Evolutionary conservation across 2,113 vertebrate species (phyloP).

Genomic region (Asarcornis scutulata): DNA sequence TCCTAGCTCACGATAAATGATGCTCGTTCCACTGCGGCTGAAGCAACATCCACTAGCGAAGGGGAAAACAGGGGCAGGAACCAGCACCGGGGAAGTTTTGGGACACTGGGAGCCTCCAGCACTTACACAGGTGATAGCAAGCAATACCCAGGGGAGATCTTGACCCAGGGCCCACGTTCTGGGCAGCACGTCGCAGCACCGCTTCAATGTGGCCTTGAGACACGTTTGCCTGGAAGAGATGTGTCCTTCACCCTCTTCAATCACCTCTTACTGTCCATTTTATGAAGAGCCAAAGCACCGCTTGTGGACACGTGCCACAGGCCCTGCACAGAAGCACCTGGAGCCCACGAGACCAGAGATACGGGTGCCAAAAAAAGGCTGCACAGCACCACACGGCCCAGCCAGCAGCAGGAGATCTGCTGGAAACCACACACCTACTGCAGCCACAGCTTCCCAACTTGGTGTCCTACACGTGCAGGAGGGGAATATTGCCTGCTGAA

Average conservation of each 20-base stretch:
- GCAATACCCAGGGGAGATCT: neutral
- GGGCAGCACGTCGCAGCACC: neutral
- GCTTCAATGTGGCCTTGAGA: neutral
- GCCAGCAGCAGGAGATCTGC: neutral
- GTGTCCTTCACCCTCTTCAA: neutral
- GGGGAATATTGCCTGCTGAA: accelerated
- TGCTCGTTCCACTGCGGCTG: accelerated
- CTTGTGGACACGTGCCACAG: neutral
- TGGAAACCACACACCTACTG: neutral
- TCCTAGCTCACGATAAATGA: neutral
- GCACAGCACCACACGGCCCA: no score
- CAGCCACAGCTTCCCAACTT: neutral
- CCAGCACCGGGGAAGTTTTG: neutral
- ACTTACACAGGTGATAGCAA: neutral
- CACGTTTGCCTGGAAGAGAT: neutral
- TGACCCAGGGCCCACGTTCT: neutral
- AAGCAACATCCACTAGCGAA: accelerated
- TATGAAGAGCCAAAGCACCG: neutral
- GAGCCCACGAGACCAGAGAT: no score
- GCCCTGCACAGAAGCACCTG: neutral
- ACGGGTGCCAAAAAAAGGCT: no score
- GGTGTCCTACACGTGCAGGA: accelerated
- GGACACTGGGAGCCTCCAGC: neutral
- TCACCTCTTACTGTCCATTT: neutral
- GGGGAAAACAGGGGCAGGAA: neutral